Evolutionary conservation across 2,888 invertebrate species (phyloP), one percentile per base, ranked within the genome.

Genomic region (Apotomis turbidana): DNA sequence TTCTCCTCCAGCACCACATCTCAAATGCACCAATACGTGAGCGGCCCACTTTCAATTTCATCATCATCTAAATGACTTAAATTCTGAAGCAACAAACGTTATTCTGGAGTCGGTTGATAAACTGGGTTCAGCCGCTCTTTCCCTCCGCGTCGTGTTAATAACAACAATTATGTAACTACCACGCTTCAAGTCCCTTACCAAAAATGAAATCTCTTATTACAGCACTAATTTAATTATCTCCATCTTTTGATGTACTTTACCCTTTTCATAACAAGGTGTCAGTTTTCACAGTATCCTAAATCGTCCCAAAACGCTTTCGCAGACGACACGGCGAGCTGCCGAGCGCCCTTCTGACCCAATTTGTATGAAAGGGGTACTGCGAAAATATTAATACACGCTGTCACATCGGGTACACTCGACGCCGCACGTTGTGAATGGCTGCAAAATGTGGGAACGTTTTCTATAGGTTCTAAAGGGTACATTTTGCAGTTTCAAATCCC

Each of bases 321-420:
- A 41, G 38, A 64, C 27, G 15, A 15, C 52, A 52, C 52, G 51
- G 8, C 13, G 36, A 8, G 63, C 27, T 44, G 54, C 58, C 9
- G 13, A 27, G 3, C 67, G 71, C 15, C 59, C 46, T 49, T 67
- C 67, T 61, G 61, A 55, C 67, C 71, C 59, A 55, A 57, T 71
- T 71, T 67, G 61, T 61, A 70, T 58, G 46, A 49, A 59, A 60
- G 60, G 71, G 60, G 52, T 67, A 57, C 57, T 67, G 60, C 51
- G 61, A 67, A 71, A 71, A 71, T 67, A 71, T 67, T 71, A 71
- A 67, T 57, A 54, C 46, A 55, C 46, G n/a, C 46, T 64, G 66
- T 71, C 66, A 60, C 54, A 59, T 27, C 9, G 41, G 12, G 60
- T 66, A 60, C 66, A 66, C 60, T 71, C 15, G 52, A 13, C 41